These are phyloP conservation scores for Cephus pygmeus DNA, from an alignment of 2,888 invertebrate species.

Conservation along the genomic window DNA sequence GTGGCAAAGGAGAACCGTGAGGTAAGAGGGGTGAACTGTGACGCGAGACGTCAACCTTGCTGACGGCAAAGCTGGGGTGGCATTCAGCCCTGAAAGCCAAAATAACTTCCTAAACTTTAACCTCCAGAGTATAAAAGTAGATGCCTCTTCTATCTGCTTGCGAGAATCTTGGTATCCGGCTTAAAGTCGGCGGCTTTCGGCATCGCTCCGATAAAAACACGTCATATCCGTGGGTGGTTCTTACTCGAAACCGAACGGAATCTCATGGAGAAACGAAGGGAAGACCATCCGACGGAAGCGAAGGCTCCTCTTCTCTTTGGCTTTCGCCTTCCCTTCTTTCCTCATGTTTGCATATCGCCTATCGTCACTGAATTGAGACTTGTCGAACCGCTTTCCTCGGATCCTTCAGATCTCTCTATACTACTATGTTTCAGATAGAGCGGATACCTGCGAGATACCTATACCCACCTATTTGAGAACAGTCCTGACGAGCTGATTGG, in stretches of 20 bases:
- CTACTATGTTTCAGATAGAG: not conserved
- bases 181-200: slow-evolving; percentile 35
- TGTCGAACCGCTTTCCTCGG: not conserved
- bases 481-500: not conserved
- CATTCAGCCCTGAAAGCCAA: slow-evolving; percentile 48
- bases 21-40: slow-evolving; percentile 47
- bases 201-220: slow-evolving; percentile 51
- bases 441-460: not conserved
- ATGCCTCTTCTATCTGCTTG: slow-evolving; percentile 54
- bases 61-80: slow-evolving; percentile 37
- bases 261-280: slow-evolving; percentile 27
- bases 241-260: slow-evolving; percentile 27
- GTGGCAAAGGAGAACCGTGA: not conserved
- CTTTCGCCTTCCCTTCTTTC: not conserved
- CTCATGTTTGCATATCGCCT: not conserved
- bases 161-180: slow-evolving; percentile 48
- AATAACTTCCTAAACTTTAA: slow-evolving; percentile 61
- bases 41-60: slow-evolving; percentile 50
- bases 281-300: slow-evolving; percentile 16
- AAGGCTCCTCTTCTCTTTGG: slow-evolving; percentile 15
- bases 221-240: slow-evolving; percentile 48
- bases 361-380: not conserved
- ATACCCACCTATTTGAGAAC: not conserved
- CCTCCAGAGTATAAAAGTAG: slow-evolving; percentile 57
- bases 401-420: not conserved